Conservation (phyloP, 2,888 invertebrate species). For the Eremobia ochroleuca region DNA sequence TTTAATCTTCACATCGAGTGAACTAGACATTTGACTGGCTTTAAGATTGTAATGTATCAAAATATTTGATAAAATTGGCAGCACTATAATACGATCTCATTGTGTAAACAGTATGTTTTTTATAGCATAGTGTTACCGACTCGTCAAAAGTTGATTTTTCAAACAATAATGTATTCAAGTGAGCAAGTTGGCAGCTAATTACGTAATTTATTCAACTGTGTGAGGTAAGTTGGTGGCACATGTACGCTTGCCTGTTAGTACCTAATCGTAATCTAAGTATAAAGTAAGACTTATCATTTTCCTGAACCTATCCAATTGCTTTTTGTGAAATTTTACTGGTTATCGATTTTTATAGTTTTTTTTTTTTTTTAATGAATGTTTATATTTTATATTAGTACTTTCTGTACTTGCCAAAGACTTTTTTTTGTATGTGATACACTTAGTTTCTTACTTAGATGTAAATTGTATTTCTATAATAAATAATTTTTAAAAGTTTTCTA, state of each 20-base stretch:
- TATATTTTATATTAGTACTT: conserved; percentile 75
- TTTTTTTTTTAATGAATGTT: conserved; percentile 75
- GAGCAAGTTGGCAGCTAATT: conserved; percentile 9
- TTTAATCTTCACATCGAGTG: conserved; percentile 31
- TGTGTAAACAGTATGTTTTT: conserved; percentile 37
- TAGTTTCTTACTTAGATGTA: conserved; percentile 86
- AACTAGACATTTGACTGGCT: conserved; percentile 42
- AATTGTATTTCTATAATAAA: conserved; percentile 82
- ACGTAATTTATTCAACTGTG: conserved; percentile 24
- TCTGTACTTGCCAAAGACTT: conserved; percentile 90
- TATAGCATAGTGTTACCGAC: conserved; percentile 32
- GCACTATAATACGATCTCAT: conserved; percentile 53
- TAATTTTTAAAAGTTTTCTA: conserved; percentile 71
- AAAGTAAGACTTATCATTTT: conserved; percentile 57
- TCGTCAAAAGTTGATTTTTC: conserved; percentile 30
- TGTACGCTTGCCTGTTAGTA: conserved; percentile 68
- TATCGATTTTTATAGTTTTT: conserved; percentile 72
- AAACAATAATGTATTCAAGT: conserved; percentile 1
- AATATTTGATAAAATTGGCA: conserved; percentile 42
- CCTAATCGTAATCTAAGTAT: conserved; percentile 66
- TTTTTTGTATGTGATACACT: conserved; percentile 89
- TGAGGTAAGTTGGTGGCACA: conserved; percentile 44
- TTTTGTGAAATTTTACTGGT: conserved; percentile 60
- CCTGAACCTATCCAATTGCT: conserved; percentile 33
- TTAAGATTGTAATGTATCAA: conserved; percentile 41